These are phyloP conservation scores for Geococcyx californianus DNA, from an alignment of 2,113 vertebrate species.

Conservation along the genomic window DNA sequence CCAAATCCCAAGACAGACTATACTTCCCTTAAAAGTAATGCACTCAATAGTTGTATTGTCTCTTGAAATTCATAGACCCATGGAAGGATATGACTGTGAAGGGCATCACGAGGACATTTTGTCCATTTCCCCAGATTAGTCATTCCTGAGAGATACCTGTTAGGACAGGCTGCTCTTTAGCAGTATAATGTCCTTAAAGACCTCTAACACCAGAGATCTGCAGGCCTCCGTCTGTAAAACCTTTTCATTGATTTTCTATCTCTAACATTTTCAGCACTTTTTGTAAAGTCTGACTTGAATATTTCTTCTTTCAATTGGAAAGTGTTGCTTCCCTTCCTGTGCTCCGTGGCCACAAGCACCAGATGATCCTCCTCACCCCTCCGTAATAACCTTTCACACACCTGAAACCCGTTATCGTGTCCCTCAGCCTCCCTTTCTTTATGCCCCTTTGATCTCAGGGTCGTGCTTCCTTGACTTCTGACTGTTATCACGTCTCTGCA, in stretches of 20 bases:
- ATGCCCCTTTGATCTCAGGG: not conserved
- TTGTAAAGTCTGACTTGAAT: not conserved
- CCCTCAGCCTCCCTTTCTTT: not conserved
- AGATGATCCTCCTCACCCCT: not conserved
- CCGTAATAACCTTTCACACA: not conserved
- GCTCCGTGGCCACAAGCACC: not conserved
- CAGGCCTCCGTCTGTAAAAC: not conserved
- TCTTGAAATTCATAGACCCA: not conserved
- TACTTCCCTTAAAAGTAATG: not conserved
- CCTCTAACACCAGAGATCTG: not conserved
- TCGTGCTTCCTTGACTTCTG: not conserved
- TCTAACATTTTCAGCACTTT: not conserved
- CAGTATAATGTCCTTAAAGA: not conserved
- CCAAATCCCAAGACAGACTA: not conserved
- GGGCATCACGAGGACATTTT: not conserved
- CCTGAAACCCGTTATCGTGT: not conserved
- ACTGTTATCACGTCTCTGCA: not conserved
- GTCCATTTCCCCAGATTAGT: not conserved
- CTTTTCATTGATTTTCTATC: not conserved
- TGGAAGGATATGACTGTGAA: not conserved
- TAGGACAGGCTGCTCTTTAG: not conserved
- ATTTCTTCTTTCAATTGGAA: not conserved
- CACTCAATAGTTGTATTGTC: not conserved
- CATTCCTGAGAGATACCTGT: not conserved
- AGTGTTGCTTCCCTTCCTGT: not conserved